Base-by-base conservation (phyloP, 2,888 invertebrate genomes). In the Protodeltote pygarga region DNA sequence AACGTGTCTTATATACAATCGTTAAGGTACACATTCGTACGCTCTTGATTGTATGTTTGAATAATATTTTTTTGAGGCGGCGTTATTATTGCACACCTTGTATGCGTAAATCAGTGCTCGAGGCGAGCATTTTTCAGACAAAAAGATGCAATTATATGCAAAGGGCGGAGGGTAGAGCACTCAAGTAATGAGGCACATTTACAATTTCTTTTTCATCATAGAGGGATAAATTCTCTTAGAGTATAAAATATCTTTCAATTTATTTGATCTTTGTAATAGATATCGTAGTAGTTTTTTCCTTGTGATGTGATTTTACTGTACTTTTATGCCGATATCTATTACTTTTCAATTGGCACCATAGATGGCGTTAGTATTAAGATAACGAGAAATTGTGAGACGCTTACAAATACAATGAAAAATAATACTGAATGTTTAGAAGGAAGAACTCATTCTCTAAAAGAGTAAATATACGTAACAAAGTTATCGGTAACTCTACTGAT, bases 41-140 rank as follows among this genome's bases (percentile, higher is more conserved):
- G 66, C 47, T 44, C 42, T 38, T 54, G 20, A 58, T 63, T 69
- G 62, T 70, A 46, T 74, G 71, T 78, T 76, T 76, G 76, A 77
- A 83, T 81, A 85, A 86, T 85, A 87, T 89, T 89, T 90, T 87
- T 85, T 77, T 84, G 79, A 83, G 84, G 73, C 82, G 74, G 81
- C 84, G 75, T 89, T 90, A 92, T 92, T 92, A 89, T 88, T 90
- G 89, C 89, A 90, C 92, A 91, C 91, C 91, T 89, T 89, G 92
- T 85, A 90, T 86, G 88, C 92, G 92, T 92, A 92, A 92, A 92
- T 92, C 92, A 92, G 88, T 79, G 91, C 89, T 79, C 67, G 79
- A 76, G 87, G 92, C 87, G 76, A 81, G 74, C 79, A 86, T 87
- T 91, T 89, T 88, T 87, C 83, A 87, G 80, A 83, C 83, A 87